Conservation (phyloP, 2,113 vertebrate species). For the Megaceryle maxima region DNA sequence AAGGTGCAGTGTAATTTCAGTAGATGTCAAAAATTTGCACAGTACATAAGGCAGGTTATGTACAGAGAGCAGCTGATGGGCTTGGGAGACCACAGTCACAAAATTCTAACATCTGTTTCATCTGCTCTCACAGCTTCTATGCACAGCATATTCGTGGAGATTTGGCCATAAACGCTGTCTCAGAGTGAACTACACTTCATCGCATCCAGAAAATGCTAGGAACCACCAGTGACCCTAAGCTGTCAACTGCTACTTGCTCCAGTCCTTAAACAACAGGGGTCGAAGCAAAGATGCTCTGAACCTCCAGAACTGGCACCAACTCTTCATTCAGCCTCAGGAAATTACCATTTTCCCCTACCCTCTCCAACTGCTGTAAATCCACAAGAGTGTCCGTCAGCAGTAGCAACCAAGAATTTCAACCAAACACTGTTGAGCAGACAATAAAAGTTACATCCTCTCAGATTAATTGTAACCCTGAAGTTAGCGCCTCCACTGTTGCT, state of each 20-base stretch:
- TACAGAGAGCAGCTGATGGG: background rate
- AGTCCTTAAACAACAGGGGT: background rate
- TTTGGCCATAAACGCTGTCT: background rate
- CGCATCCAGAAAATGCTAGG: background rate
- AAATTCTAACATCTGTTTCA: background rate
- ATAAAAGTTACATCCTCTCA: background rate
- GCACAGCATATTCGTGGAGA: fast-evolving
- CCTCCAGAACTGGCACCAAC: background rate
- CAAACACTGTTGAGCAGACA: background rate
- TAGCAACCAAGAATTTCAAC: background rate
- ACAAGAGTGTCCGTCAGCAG: fast-evolving
- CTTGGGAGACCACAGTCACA: background rate
- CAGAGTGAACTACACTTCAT: background rate
- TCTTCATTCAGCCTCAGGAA: background rate
- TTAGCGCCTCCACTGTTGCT: background rate
- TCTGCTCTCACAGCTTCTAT: background rate
- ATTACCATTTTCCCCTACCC: background rate
- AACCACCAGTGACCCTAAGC: background rate
- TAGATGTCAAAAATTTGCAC: background rate
- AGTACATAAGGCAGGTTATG: background rate
- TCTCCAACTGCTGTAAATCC: background rate
- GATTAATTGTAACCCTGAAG: background rate
- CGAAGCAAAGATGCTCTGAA: background rate
- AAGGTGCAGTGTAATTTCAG: background rate
- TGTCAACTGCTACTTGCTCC: background rate